A percentile compares a stretch with the other conserved stretches of the same genome.
These are phyloP conservation scores for Danio choprae DNA, from an alignment of 2,797 vertebrate genomes.

Conservation along the genomic window DNA sequence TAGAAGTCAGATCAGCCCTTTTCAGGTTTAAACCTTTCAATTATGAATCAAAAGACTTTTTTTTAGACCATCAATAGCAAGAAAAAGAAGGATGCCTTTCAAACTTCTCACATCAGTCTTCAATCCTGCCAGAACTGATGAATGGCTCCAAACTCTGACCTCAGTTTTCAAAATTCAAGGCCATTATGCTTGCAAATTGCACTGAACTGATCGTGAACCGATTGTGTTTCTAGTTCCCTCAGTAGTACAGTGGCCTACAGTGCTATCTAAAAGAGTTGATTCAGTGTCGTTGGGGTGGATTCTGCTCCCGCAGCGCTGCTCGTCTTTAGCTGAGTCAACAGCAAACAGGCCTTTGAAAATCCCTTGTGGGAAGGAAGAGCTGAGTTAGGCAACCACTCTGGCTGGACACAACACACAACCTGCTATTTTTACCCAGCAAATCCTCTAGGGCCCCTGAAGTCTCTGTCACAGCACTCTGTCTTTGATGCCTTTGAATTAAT, in stretches of 20 bases:
- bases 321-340: conserved; percentile 67
- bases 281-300: neutral
- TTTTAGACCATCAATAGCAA: neutral
- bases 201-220: conserved; percentile 5
- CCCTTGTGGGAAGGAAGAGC: conserved; percentile 68
- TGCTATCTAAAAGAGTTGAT: neutral
- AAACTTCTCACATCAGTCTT: conserved; percentile 29
- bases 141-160: conserved; percentile 32
- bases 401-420: conserved; percentile 57
- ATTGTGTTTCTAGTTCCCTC: neutral
- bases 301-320: conserved; percentile 30
- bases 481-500: conserved; percentile 50
- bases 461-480: conserved; percentile 22
- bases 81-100: conserved; percentile 37
- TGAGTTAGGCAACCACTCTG: conserved; percentile 61
- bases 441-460: conserved; percentile 45
- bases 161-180: neutral
- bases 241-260: conserved; percentile 5
- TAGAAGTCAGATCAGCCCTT: neutral
- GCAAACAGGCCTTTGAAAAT: conserved; percentile 65
- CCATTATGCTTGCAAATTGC: neutral
- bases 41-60: neutral
- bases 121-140: conserved; percentile 54
- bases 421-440: conserved; percentile 68
- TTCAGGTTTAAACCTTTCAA: neutral